A percentile compares a stretch with the other conserved stretches of the same genome.
Evolutionary conservation across 2,797 vertebrate species (phyloP).

Genomic region (Urosaurus nigricauda): DNA sequence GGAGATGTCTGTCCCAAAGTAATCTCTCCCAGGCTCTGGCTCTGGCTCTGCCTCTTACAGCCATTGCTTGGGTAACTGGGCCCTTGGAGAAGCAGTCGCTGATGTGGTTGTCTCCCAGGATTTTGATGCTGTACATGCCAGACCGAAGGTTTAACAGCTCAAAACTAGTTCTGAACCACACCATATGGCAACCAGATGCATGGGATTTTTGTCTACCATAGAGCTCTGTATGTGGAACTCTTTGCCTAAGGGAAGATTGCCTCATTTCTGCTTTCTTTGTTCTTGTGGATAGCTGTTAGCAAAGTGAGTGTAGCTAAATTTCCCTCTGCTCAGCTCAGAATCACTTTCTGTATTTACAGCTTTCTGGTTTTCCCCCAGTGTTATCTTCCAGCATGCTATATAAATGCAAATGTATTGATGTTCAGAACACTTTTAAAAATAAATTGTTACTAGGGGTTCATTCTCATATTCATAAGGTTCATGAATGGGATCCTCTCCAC

Average conservation of each 20-base stretch:
- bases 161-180: not conserved
- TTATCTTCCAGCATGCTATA: too few relatives aligned
- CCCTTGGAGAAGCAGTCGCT: too few relatives aligned
- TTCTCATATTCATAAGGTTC: too few relatives aligned
- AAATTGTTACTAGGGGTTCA: too few relatives aligned
- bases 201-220: not conserved
- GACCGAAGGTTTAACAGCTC: not conserved
- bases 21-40: not conserved
- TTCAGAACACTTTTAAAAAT: too few relatives aligned
- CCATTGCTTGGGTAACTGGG: not conserved
- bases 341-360: not conserved
- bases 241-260: not conserved
- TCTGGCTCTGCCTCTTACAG: too few relatives aligned
- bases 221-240: not conserved
- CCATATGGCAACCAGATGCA: not conserved
- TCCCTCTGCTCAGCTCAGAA: not conserved
- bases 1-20: not conserved
- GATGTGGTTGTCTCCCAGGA: not conserved
- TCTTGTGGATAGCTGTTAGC: not conserved
- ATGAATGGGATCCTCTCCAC: too few relatives aligned
- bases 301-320: not conserved
- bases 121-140: not conserved
- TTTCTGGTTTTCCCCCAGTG: too few relatives aligned
- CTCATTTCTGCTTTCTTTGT: not conserved
- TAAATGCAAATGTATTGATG: too few relatives aligned